Evolutionary conservation across 2,888 invertebrate genomes (phyloP).

Genomic region (Metacarcinus magister): DNA sequence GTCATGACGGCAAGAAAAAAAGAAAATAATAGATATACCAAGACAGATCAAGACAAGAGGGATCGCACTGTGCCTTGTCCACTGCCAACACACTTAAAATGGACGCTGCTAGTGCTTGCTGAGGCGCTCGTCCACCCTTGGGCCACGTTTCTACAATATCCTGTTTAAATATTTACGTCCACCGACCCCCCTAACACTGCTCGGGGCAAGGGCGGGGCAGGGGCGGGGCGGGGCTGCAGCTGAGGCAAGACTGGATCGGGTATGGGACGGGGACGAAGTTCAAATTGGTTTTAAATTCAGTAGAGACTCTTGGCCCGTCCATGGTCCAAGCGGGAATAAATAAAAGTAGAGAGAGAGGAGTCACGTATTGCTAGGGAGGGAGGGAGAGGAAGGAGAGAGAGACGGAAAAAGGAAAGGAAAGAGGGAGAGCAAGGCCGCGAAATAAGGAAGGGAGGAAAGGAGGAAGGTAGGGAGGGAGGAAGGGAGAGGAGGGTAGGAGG

Average conservation of each 20-base stretch:
- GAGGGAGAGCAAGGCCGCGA: not conserved
- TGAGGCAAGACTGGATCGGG: not conserved
- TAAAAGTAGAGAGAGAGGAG: not conserved
- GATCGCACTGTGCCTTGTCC: not conserved
- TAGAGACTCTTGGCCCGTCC: too few relatives aligned
- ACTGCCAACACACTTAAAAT: not conserved
- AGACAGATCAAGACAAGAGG: too few relatives aligned
- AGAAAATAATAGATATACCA: too few relatives aligned
- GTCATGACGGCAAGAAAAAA: too few relatives aligned
- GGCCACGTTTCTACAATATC: slow-evolving; percentile 7
- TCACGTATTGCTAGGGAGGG: not conserved
- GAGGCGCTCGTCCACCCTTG: not conserved
- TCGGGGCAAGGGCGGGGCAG: not conserved
- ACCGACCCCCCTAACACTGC: not conserved
- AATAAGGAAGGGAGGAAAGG: slow-evolving; percentile 22
- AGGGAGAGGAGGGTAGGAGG: not conserved
- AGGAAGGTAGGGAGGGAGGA: not conserved
- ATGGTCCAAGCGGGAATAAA: too few relatives aligned
- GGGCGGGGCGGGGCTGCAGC: not conserved
- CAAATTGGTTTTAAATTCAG: too few relatives aligned
- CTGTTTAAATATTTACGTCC: slow-evolving; percentile 21
- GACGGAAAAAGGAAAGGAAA: not conserved
- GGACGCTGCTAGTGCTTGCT: not conserved
- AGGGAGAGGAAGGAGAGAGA: not conserved
- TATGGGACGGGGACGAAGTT: not conserved